Base-by-base conservation (phyloP, 1,140 invertebrate species). In the Drosophila pruinosa region DNA sequence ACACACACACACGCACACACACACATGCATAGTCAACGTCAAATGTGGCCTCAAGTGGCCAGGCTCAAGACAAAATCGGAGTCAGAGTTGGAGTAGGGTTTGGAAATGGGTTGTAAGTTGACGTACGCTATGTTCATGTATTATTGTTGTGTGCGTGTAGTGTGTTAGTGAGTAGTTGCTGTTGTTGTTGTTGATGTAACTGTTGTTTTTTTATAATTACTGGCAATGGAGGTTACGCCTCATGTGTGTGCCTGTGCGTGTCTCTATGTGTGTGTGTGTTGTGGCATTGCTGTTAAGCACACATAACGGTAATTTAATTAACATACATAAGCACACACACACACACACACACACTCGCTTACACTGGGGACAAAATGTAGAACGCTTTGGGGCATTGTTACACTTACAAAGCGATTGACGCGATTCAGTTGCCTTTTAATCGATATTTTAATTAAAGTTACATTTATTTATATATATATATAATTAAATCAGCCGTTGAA, bases 301-400 rank as follows among this genome's bases (percentile, higher is more conserved):
- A 85, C 80, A 83, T 73, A 86, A 86, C 82, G 82, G 75, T 86
- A 86, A 86, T 86, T 86, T 81, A 86, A 86, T 86, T 86, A 86
- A 86, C 82, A 86, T 88, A 67, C 74, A 80, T 77, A 74, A 78
- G 75, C 74, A 72, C 53, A 77, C 50, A 53, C 53, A 69, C 21
- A 72, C 43, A 71, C 26, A 47, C 26, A 64, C 41, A 43, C 24
- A 54, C 7, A 64, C n/a, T n/a, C n/a, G n/a, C n/a, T n/a, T 17
- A 53, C 12, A 38, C 31, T 12, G 48, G 50, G 58, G 53, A 17
- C 22, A 3, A 14, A 15, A 17, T 63, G 48, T 64, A 34, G 43
- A 12, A 36, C 6, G 48, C 24, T 70, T 53, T 19, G 41, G 59
- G 48, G 19, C 48, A 59, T 53, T 54, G 38, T 28, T 56, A 68